Conservation (phyloP, 2,888 invertebrate genomes). For the Drosophila meridiana region DNA sequence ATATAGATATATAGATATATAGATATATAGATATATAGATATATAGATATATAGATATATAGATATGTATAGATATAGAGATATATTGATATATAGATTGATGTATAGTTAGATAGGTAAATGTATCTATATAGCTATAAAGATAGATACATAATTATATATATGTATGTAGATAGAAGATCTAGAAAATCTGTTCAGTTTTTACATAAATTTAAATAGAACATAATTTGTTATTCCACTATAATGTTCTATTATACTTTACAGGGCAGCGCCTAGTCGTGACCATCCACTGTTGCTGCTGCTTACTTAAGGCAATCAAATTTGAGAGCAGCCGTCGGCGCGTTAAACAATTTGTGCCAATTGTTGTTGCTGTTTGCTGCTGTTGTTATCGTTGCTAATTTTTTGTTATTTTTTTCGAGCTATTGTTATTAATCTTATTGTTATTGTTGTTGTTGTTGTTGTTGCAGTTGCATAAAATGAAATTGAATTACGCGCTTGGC, state of each 20-base stretch:
- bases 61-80: too few species aligned
- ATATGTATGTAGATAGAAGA: too few species aligned
- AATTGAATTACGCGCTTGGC: slow-evolving; percentile 81
- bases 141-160: too few species aligned
- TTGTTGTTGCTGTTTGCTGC: slow-evolving; percentile 39
- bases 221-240: background rate
- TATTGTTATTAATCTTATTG: slow-evolving; percentile 40
- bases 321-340: slow-evolving; percentile 62
- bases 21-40: too few species aligned
- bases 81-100: too few species aligned
- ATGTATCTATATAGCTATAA: too few species aligned
- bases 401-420: slow-evolving; percentile 1
- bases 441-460: slow-evolving; percentile 37
- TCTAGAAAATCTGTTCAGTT: too few species aligned
- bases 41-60: too few species aligned
- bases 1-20: too few species aligned
- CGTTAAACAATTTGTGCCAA: slow-evolving; percentile 68
- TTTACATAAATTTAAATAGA: too few species aligned
- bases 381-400: slow-evolving; percentile 43
- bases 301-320: slow-evolving; percentile 81
- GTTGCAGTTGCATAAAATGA: slow-evolving; percentile 65
- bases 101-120: too few species aligned
- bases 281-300: slow-evolving; percentile 23
- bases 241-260: background rate
- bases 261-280: slow-evolving; percentile 11